Percentiles rank a stretch among this genome's conserved stretches.
These are phyloP conservation scores for Ellobius talpinus DNA, from an alignment of 2,113 vertebrate genomes.

Conservation along the genomic window DNA sequence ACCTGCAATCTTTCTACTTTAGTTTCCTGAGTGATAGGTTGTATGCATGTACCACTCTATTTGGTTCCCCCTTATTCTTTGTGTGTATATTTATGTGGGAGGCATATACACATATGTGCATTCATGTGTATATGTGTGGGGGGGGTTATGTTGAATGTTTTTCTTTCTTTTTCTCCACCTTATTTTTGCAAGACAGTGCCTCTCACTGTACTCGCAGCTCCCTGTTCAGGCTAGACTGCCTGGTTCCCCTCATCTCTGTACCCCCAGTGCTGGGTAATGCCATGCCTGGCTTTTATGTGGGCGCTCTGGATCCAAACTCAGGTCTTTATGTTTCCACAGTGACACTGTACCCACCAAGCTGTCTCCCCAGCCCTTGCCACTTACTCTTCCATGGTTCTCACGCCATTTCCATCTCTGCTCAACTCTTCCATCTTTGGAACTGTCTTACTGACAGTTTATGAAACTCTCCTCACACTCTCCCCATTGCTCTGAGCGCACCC, in stretches of 20 bases:
- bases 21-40: neutral
- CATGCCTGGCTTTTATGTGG: neutral
- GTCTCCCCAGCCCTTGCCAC: neutral
- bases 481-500: fast-evolving
- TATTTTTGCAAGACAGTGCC: neutral
- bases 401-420: neutral
- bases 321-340: neutral
- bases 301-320: neutral
- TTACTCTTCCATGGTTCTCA: fast-evolving
- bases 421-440: neutral
- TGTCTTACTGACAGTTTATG: neutral
- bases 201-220: no score
- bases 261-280: neutral
- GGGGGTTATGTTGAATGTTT: neutral
- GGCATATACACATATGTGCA: neutral
- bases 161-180: neutral
- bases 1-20: neutral
- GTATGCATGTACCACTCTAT: neutral
- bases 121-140: neutral
- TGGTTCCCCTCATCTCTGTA: neutral
- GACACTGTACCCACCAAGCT: neutral
- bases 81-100: neutral
- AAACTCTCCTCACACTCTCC: neutral
- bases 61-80: neutral
- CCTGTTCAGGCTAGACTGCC: neutral